These are phyloP conservation scores for Octodon degus DNA, from an alignment of 2,113 vertebrate genomes.

Conservation along the genomic window DNA sequence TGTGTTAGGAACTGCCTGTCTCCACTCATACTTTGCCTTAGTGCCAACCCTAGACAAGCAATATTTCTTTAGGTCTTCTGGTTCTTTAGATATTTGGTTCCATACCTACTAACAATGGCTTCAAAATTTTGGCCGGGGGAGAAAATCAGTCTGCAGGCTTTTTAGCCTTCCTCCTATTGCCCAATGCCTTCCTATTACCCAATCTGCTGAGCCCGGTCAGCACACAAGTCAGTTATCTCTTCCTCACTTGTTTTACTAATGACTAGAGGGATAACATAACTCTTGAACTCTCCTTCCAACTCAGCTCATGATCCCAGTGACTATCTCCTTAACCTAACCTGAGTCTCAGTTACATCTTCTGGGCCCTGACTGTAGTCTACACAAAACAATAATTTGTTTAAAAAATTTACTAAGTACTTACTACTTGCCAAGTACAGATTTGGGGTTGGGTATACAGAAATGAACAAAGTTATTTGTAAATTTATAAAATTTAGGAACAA, in stretches of 20 bases:
- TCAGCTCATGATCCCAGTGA: neutral
- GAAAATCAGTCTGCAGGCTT: neutral
- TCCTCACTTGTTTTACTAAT: neutral
- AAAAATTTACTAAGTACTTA: neutral
- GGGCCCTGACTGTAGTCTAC: neutral
- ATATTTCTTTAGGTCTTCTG: neutral
- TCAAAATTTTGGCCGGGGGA: neutral
- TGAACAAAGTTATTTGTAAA: slow-evolving; percentile 32
- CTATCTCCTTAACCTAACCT: neutral
- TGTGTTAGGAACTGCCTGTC: neutral
- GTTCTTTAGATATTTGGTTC: neutral
- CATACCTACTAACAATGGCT: neutral
- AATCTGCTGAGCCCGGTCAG: neutral
- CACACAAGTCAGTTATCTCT: neutral
- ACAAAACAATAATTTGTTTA: slow-evolving; percentile 28
- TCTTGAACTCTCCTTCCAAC: neutral
- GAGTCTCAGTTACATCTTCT: neutral
- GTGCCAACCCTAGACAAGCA: neutral
- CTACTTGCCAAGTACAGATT: slow-evolving; percentile 25
- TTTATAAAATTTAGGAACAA: slow-evolving; percentile 59
- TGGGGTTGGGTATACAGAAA: neutral
- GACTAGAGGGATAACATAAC: neutral
- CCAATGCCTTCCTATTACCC: neutral
- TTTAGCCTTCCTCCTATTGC: neutral
- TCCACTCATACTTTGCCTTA: neutral